phyloP scores from a whole-genome alignment of 2,888 invertebrate species.

The Carcina quercana region DNA sequence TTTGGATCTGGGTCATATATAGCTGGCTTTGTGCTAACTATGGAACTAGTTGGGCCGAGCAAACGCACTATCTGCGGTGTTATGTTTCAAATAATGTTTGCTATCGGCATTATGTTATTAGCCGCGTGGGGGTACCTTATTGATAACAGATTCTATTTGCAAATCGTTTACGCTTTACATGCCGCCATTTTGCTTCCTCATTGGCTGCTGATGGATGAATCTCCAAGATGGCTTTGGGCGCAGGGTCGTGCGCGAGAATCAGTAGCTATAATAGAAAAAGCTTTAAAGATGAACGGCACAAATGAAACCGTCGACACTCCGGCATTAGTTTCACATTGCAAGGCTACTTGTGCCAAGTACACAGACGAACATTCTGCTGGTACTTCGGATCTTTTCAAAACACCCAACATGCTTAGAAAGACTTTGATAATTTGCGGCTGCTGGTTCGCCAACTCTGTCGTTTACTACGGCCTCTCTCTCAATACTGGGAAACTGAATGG shows the following conservation, averaged over 20 bases:
- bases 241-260: constrained; percentile 85
- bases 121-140: constrained; percentile 88
- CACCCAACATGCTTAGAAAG: constrained; percentile 84
- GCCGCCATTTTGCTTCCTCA: constrained; percentile 82
- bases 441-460: constrained; percentile 91
- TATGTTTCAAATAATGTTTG: constrained; percentile 86
- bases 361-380: constrained; percentile 71
- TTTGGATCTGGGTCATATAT: constrained; percentile 87
- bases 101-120: constrained; percentile 85
- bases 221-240: constrained; percentile 91
- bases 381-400: constrained; percentile 83
- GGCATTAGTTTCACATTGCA: constrained; percentile 77
- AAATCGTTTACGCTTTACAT: constrained; percentile 85
- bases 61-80: constrained; percentile 88
- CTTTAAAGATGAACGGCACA: constrained; percentile 80
- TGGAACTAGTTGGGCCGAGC: constrained; percentile 88
- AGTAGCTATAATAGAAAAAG: constrained; percentile 82
- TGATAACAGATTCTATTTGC: constrained; percentile 81
- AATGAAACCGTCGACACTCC: constrained; percentile 77
- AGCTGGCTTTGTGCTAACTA: constrained; percentile 80
- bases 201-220: constrained; percentile 91
- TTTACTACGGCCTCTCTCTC: constrained; percentile 88
- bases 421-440: constrained; percentile 87
- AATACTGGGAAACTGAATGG: constrained; percentile 86
- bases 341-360: constrained; percentile 63